Evolutionary conservation across 2,888 invertebrate species (phyloP), one percentile per base, ranked within the genome.

Genomic region (Rotaria socialis): DNA sequence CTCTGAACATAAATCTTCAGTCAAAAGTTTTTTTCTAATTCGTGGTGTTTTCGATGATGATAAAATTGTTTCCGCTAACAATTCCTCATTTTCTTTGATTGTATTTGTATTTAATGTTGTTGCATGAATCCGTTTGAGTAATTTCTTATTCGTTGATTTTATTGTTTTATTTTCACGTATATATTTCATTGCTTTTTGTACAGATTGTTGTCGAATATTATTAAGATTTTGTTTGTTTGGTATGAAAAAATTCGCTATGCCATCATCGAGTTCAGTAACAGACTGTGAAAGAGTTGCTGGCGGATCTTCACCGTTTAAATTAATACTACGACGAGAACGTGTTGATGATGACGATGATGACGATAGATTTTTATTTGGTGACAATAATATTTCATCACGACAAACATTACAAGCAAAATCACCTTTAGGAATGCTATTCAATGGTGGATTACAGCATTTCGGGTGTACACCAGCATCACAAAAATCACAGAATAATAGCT

Each of bases 191-290:
- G 55, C 85, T 60, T 74, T 85, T 60, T 47, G 85, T 19, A 56
- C 55, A 43, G 35, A 43, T 47, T 75, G 84, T 85, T 84, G 55
- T 50, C 35, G 43, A 27, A 47, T 22, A 24, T 19, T 35, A 52
- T 35, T 35, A 24, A 43, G 56, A 35, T 86, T 56, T 89, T 93
- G 93, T 88, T 93, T 93, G 74, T 94, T 93, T 87, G 94, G 93
- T 87, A 94, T 93, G 90, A 95, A 96, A 90, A 95, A 94, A 91
- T 94, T 94, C 85, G 95, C 94, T 52, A 96, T 93, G 16, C 95
- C 95, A 91, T 96, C 96, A 90, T 94, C 94, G 85, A 96, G 92
- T 55, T 94, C 86, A 93, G 94, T 89, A 94, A 93, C 89, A 41
- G 86, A 55, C 35, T 27, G 35, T 16, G 35, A 41, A 6, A 35